These are phyloP conservation scores for Anableps anableps DNA, from an alignment of 2,797 vertebrate species.

Conservation along the genomic window DNA sequence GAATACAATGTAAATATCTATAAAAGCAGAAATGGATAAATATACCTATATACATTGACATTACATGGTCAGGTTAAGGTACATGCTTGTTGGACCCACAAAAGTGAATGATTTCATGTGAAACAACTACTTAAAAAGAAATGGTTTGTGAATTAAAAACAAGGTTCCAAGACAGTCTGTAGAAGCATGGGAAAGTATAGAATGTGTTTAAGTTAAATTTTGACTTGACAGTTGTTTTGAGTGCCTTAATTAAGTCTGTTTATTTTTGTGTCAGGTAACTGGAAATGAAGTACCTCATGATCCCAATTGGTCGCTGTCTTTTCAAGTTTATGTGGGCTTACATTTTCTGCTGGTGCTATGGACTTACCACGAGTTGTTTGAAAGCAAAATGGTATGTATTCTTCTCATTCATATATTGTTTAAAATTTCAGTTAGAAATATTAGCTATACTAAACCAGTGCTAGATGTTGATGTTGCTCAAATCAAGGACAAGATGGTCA, in stretches of 20 bases:
- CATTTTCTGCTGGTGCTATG: constrained; percentile 85
- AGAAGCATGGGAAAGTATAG: background rate
- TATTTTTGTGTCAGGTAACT: constrained; percentile 81
- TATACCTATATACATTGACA: too few species aligned
- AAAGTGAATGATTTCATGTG: background rate
- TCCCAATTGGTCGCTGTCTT: constrained; percentile 67
- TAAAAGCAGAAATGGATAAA: too few species aligned
- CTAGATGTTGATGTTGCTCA: constrained; percentile 39
- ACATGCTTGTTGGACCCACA: background rate
- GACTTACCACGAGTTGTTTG: constrained; percentile 85
- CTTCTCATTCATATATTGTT: background rate
- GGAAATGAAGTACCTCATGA: constrained; percentile 85
- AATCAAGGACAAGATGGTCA: constrained; percentile 17
- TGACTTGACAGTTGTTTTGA: background rate
- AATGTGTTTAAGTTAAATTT: background rate
- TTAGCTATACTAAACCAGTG: background rate
- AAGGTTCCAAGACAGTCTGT: background rate
- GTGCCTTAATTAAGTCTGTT: constrained; percentile 28
- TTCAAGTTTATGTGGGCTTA: constrained; percentile 80
- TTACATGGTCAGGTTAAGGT: background rate
- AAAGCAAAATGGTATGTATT: constrained; percentile 82
- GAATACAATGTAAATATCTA: too few species aligned
- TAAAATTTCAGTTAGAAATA: background rate
- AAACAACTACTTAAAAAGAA: background rate
- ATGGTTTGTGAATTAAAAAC: too few species aligned